Percentiles rank a stretch among this genome's conserved stretches.
Evolutionary conservation across 2,797 vertebrate species (phyloP).

Genomic region (Hoplostethus mediterraneus): DNA sequence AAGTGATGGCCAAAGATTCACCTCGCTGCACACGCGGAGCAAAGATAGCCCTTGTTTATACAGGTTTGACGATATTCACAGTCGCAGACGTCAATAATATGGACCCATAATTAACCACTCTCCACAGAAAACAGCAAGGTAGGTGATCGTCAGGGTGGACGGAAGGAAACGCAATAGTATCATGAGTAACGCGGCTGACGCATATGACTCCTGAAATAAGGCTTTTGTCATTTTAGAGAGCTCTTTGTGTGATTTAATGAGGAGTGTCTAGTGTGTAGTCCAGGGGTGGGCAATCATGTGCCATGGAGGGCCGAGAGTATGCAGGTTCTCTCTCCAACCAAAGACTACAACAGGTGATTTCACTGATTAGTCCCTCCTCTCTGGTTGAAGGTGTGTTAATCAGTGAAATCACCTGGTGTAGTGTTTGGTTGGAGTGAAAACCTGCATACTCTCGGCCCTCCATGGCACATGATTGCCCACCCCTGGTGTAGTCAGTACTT

Average conservation of each 20-base stretch:
- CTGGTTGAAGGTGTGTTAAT: no score
- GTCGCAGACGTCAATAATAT: slow-evolving; percentile 50
- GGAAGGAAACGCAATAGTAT: slow-evolving; percentile 15
- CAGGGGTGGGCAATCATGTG: no score
- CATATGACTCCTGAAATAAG: slow-evolving; percentile 8
- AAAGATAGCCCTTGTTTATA: slow-evolving; percentile 61
- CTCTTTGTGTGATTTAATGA: background rate
- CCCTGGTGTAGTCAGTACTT: no score
- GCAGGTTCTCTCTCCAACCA: no score
- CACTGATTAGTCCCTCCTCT: no score
- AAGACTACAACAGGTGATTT: no score
- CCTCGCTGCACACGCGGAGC: slow-evolving; percentile 48
- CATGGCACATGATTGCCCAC: no score
- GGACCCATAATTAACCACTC: slow-evolving; percentile 65
- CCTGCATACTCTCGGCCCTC: no score
- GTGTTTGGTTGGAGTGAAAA: no score
- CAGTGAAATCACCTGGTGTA: no score
- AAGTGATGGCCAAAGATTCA: slow-evolving; percentile 65
- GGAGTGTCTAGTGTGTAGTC: no score
- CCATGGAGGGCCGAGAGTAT: no score
- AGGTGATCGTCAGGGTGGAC: slow-evolving; percentile 26
- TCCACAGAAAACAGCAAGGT: slow-evolving; percentile 32
- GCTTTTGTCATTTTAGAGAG: background rate
- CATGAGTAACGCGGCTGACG: slow-evolving; percentile 3
- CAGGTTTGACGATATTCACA: slow-evolving; percentile 46